A percentile compares a stretch with the other conserved stretches of the same genome.
Conservation (phyloP, 2,113 vertebrate genomes). For the Nycticebus coucang region DNA sequence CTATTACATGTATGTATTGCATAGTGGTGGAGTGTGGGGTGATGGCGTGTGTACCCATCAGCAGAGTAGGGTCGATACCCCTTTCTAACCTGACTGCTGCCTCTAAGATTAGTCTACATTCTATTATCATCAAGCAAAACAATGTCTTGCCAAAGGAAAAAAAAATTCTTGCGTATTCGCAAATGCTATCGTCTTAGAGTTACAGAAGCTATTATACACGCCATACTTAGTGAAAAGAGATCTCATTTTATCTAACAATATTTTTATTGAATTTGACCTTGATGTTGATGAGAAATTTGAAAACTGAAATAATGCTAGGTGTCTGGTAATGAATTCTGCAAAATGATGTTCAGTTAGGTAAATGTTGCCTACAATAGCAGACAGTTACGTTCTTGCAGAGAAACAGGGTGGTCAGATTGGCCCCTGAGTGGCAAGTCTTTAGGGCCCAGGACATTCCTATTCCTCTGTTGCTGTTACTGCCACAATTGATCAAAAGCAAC, state of each 20-base stretch:
- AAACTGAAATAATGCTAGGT: not conserved
- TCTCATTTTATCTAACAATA: not conserved
- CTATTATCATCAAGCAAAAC: not conserved
- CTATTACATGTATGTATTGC: no score
- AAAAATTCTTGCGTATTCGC: not conserved
- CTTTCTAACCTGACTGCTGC: not conserved
- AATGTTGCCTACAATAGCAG: not conserved
- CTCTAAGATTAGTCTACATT: not conserved
- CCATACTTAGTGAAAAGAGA: not conserved
- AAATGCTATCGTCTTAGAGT: not conserved
- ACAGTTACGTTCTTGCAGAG: not conserved
- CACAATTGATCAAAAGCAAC: not conserved
- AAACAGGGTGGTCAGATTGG: not conserved
- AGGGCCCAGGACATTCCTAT: no score
- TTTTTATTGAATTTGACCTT: conserved; percentile 31
- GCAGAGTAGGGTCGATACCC: not conserved
- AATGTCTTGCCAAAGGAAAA: not conserved
- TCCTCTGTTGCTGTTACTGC: not conserved
- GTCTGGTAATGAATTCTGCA: not conserved
- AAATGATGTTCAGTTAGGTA: not conserved
- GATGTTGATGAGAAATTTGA: conserved; percentile 49
- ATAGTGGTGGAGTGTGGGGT: no score
- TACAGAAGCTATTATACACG: not conserved
- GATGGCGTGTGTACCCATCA: no score
- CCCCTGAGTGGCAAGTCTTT: not conserved